A percentile compares a stretch with the other conserved stretches of the same genome.
Conservation (phyloP, 2,797 vertebrate genomes). For the Sebastes umbrosus region DNA sequence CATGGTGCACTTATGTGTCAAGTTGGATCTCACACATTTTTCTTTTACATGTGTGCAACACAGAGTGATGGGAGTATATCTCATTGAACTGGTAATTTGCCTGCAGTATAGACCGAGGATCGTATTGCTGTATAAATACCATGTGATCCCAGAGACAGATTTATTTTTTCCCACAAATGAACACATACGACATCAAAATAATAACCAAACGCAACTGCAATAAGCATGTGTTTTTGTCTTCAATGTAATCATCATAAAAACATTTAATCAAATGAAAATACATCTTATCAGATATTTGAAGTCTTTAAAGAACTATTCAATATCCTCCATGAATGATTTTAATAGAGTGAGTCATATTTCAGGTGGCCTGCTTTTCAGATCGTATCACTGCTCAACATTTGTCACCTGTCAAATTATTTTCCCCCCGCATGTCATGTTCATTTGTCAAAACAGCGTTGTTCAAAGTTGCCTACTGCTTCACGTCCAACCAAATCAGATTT, state of each 20-base stretch:
- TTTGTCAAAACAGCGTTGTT: constrained; percentile 85
- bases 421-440: constrained; percentile 83
- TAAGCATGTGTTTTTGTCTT: constrained; percentile 47
- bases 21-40: constrained; percentile 12
- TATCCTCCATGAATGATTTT: constrained; percentile 88
- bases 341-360: constrained; percentile 89
- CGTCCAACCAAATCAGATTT: constrained; percentile 81
- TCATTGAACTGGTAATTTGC: constrained; percentile 1
- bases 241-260: constrained; percentile 69
- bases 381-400: constrained; percentile 87
- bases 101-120: not conserved
- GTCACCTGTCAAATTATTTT: constrained; percentile 90
- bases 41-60: not conserved
- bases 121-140: constrained; percentile 13
- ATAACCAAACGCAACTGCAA: constrained; percentile 7
- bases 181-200: constrained; percentile 5
- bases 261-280: constrained; percentile 79
- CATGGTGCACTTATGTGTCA: not conserved
- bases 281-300: constrained; percentile 81
- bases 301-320: constrained; percentile 88
- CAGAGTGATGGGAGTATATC: constrained; percentile 1
- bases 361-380: constrained; percentile 87
- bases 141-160: constrained; percentile 10
- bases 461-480: constrained; percentile 77
- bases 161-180: constrained; percentile 41